These are phyloP conservation scores for Chiloscyllium punctatum DNA, from an alignment of 2,797 vertebrate species.

Conservation along the genomic window DNA sequence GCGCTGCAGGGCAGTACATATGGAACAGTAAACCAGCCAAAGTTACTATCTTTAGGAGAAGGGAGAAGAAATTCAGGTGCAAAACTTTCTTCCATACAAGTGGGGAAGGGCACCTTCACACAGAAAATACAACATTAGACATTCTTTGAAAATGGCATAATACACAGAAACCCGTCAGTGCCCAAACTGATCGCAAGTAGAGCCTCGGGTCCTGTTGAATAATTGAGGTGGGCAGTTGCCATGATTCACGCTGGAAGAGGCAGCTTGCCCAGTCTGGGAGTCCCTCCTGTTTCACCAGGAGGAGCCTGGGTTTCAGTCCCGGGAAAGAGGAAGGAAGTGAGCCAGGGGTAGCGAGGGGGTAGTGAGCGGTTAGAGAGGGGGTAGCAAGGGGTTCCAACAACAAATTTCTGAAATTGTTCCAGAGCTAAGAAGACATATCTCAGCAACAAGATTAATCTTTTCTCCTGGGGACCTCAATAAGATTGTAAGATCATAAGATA, in stretches of 20 bases:
- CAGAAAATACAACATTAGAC: neutral
- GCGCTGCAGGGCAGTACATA: neutral
- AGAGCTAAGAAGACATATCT: too few relatives aligned
- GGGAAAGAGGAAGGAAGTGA: neutral
- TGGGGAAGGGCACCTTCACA: neutral
- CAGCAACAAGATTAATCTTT: too few relatives aligned
- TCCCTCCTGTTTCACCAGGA: neutral
- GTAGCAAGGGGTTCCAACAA: too few relatives aligned
- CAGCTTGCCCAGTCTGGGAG: neutral
- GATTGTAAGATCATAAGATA: too few relatives aligned
- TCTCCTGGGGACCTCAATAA: too few relatives aligned
- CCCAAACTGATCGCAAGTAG: neutral
- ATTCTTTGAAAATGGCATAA: neutral
- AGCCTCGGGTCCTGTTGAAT: neutral
- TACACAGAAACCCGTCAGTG: too few relatives aligned
- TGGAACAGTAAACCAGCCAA: neutral
- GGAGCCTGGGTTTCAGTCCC: neutral
- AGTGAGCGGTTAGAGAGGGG: too few relatives aligned
- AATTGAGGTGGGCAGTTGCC: neutral
- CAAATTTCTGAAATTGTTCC: too few relatives aligned
- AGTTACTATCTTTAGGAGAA: neutral
- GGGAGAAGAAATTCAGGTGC: neutral
- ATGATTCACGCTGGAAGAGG: neutral
- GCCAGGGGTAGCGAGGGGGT: too few relatives aligned
- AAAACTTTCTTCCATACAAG: neutral